Evolutionary conservation across 1,140 invertebrate genomes (phyloP), one percentile per base, ranked within the genome.

Genomic region (Apolygus lucorum): DNA sequence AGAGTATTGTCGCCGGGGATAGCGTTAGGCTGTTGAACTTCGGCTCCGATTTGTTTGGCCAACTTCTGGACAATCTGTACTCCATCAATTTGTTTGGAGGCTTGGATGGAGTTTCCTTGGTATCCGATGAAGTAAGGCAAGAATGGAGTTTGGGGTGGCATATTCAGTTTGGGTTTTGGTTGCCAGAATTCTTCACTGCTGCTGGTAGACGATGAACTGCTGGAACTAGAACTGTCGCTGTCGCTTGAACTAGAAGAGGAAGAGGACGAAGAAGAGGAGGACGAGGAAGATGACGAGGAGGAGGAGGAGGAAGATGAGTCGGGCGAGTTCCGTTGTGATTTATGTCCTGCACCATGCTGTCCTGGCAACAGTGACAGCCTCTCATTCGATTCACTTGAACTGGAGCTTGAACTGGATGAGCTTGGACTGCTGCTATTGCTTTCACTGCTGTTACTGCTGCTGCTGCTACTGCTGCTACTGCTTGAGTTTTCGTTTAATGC

Each of bases 1-100:
- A 88, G 75, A 29, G 84, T 83, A 21, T 84, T 78, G 52, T 81
- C 70, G 71, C 82, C 79, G 0, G 81, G 79, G 72, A 86, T 84
- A n/a, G 81, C 77, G 72, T 81, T 82, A 0, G 83, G 80, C 42
- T 83, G 77, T 70, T 86, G 79, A 2, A 88, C 59, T 68, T 85
- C 84, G 49, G 81, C 75, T 22, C 78, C 82, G 21, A 89, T 84
- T 73, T 86, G 76, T 62, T 78, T 71, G 1, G 83, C 77, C 0
- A 88, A 71, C 26, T 82, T 82, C 54, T 81, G 76, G 0, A 79
- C 79, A 17, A 76, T 76, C 69, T 80, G 73, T 1, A 79, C 74
- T 29, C 75, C 52, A 24, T 81, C 74, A 1, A 80, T 34, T 27
- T 80, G 70, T 0, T 74, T 72, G 11, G 75, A 70, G 26, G 75